Base-by-base conservation (phyloP, 2,888 invertebrate genomes). In the Drosophila meridionalis region DNA sequence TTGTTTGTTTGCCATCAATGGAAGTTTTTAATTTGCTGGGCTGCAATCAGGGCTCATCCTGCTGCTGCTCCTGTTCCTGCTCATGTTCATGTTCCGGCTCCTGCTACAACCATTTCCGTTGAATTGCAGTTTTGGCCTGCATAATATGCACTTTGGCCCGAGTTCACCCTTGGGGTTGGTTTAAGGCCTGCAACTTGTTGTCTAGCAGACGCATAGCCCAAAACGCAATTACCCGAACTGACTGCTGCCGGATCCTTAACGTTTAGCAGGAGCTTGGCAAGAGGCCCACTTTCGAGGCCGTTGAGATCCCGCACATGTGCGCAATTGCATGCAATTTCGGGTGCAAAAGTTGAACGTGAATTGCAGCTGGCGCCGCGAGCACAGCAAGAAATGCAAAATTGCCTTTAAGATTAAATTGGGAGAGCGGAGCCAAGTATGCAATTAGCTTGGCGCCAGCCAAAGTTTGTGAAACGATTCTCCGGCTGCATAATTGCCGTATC, bases 1-100 rank as follows among this genome's bases (percentile, higher is more conserved):
- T 85, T 89, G 86, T 89, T 85, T 89, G 83, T 79, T 87, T 87
- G 63, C 86, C 82, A 78, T 76, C 84, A 85, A 73, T 88, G 65
- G 83, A 88, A 90, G 80, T 85, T 85, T 85, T 85, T 85, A 85
- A 85, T 90, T 85, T 90, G 86, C 75, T 64, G 71, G 66, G 59
- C 59, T 66, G 77, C 81, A 72, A 80, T 66, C 77, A 65, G 48
- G 45, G 47, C 36, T 56, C 65, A 61, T 42, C 42, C 70, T 42
- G 52, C 43, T 30, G 4, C 40, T 20, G 20, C 30, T 36, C 8
- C 38, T 28, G 26, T n/a, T 42, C 60, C 48, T 60, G n/a, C 30
- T 36, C 8, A 30, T 28, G 26, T 20, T 42, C 60, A 48, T 60
- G 20, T 47, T 34, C 60, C 50, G 55, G 14, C 48, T 34, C 20